Conservation (phyloP, 2,888 invertebrate species). For the Meiosimyza decipiens region DNA sequence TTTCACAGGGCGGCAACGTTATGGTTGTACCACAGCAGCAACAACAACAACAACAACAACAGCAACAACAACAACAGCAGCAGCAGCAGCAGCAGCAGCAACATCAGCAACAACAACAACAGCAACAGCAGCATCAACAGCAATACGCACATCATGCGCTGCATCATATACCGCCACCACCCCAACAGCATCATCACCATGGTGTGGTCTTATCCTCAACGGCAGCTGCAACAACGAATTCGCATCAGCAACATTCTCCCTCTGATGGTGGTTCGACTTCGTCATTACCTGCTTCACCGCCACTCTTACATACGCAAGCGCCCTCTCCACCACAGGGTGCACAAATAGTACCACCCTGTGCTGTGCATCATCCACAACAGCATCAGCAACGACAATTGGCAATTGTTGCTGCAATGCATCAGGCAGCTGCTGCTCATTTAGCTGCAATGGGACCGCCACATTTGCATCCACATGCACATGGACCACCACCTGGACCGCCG, state of each 20-base stretch:
- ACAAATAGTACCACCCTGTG: slow-evolving; percentile 62
- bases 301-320: slow-evolving; percentile 56
- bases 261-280: slow-evolving; percentile 59
- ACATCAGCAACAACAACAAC: slow-evolving; percentile 44
- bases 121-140: slow-evolving; percentile 45
- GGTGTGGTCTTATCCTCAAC: slow-evolving; percentile 34
- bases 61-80: slow-evolving; percentile 37
- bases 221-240: slow-evolving; percentile 44
- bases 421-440: slow-evolving; percentile 49
- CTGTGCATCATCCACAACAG: slow-evolving; percentile 56
- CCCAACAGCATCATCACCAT: slow-evolving; percentile 44
- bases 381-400: slow-evolving; percentile 64
- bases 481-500: slow-evolving; percentile 31
- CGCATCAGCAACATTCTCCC: slow-evolving; percentile 56
- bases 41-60: slow-evolving; percentile 41
- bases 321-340: slow-evolving; percentile 60
- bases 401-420: slow-evolving; percentile 63
- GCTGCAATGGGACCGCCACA: slow-evolving; percentile 46
- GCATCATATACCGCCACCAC: slow-evolving; percentile 41
- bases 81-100: slow-evolving; percentile 39
- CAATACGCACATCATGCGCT: slow-evolving; percentile 38
- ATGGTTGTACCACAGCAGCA: slow-evolving; percentile 53
- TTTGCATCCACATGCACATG: slow-evolving; percentile 46
- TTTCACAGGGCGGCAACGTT: slow-evolving; percentile 49
- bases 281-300: slow-evolving; percentile 62